Conservation (phyloP, 2,888 invertebrate genomes). For the Callyntrura guangdongensis region DNA sequence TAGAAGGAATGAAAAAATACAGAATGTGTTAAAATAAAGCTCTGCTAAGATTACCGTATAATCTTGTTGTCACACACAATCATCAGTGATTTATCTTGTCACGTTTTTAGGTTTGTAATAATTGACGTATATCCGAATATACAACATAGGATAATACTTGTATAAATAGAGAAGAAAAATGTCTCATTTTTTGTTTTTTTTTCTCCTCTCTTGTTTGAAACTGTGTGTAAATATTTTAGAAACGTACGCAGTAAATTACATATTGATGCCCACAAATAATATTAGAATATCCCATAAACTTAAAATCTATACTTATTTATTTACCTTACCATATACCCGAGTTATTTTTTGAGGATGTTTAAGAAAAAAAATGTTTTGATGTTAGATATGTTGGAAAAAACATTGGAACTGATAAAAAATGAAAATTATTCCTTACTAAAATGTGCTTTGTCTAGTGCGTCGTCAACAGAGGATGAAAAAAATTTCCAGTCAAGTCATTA, state of each 20-base stretch:
- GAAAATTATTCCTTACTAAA: slow-evolving; percentile 5
- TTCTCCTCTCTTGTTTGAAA: neutral
- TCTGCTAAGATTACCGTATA: slow-evolving; percentile 1
- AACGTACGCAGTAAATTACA: neutral
- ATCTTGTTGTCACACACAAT: slow-evolving; percentile 55
- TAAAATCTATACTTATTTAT: neutral
- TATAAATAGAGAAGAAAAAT: too few species aligned
- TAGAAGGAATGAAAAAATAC: neutral
- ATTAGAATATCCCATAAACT: neutral
- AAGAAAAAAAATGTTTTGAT: too few species aligned
- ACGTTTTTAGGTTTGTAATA: slow-evolving; percentile 38
- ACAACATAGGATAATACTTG: too few species aligned
- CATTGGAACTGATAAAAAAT: slow-evolving; percentile 19
- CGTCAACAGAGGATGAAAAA: slow-evolving; percentile 38
- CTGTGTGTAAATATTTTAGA: slow-evolving; percentile 1
- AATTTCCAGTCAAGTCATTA: slow-evolving; percentile 65
- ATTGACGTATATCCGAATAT: too few species aligned
- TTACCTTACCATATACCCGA: too few species aligned
- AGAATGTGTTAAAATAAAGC: neutral
- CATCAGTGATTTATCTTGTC: slow-evolving; percentile 72
- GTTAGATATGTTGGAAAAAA: neutral
- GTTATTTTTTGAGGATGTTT: neutral
- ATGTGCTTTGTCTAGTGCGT: slow-evolving; percentile 74
- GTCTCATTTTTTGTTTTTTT: neutral
- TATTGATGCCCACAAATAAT: neutral